phyloP scores from a whole-genome alignment of 1,140 invertebrate genomes.

The Kradibia gibbosae region DNA sequence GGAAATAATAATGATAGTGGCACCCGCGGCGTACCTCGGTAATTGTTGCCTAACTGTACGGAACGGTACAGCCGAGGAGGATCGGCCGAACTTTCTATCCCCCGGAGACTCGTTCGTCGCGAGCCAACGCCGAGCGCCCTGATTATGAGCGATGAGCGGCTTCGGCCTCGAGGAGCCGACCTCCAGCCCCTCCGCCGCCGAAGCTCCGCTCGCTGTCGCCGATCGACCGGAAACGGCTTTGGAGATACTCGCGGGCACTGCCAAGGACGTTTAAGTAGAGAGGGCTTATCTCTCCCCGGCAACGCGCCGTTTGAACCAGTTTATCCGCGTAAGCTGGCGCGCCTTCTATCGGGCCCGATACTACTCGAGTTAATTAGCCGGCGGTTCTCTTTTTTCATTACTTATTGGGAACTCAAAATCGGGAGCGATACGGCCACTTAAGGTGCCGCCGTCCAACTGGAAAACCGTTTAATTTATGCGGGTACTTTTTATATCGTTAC shows the following conservation, averaged over 20 bases:
- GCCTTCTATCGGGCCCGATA: not conserved
- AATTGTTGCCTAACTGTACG: not conserved
- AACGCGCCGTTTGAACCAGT: not conserved
- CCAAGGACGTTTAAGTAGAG: not conserved
- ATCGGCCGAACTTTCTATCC: not conserved
- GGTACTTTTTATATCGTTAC: not conserved
- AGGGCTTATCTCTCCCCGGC: not conserved
- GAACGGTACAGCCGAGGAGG: no score
- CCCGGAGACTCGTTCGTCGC: no score
- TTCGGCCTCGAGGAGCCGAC: not conserved
- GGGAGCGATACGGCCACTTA: not conserved
- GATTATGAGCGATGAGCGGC: no score
- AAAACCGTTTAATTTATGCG: not conserved
- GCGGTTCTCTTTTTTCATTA: not conserved
- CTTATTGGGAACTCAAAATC: not conserved
- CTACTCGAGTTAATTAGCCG: not conserved
- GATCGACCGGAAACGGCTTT: not conserved
- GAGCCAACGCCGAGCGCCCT: not conserved
- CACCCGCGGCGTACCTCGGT: not conserved
- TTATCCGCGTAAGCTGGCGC: not conserved
- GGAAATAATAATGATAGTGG: not conserved
- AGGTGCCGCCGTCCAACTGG: not conserved
- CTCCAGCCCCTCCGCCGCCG: no score
- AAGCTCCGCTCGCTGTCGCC: no score
- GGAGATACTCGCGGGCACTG: not conserved